Evolutionary conservation across 2,797 vertebrate genomes (phyloP).

Genomic region (Siniperca scherzeri): DNA sequence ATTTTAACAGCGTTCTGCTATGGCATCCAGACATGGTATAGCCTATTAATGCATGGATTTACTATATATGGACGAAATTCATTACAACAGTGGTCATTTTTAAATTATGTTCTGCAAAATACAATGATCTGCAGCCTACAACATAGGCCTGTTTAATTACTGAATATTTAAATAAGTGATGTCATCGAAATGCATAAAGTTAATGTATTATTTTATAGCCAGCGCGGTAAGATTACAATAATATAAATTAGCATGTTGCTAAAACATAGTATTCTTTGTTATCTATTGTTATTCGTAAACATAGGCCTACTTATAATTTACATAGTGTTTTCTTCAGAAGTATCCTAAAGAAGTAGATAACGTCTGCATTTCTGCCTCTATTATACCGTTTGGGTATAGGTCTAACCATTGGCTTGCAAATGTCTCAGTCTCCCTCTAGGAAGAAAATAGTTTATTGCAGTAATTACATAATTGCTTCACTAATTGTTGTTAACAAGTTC

Average conservation of each 20-base stretch:
- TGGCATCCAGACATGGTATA: background rate
- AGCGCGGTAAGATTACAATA: background rate
- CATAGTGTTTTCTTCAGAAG: constrained; percentile 1
- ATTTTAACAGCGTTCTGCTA: constrained; percentile 24
- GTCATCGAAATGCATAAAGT: background rate
- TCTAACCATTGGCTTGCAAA: constrained; percentile 83
- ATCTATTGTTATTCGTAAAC: background rate
- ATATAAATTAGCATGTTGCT: background rate
- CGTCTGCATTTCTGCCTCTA: constrained; percentile 13
- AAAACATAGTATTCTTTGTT: background rate
- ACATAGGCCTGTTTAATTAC: background rate
- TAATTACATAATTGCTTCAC: constrained; percentile 89
- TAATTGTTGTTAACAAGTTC: constrained; percentile 90
- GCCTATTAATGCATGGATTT: background rate
- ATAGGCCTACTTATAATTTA: background rate
- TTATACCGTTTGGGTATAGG: constrained; percentile 31
- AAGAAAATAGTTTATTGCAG: constrained; percentile 86
- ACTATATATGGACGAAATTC: background rate
- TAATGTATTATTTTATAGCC: background rate
- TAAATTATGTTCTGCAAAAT: background rate
- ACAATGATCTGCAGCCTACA: background rate
- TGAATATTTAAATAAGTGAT: background rate
- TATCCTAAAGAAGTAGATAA: constrained; percentile 3
- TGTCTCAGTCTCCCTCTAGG: constrained; percentile 60
- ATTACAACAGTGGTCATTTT: background rate